A percentile compares a stretch with the other conserved stretches of the same genome.
Evolutionary conservation across 2,113 vertebrate genomes (phyloP).

Genomic region (Gallinago media): DNA sequence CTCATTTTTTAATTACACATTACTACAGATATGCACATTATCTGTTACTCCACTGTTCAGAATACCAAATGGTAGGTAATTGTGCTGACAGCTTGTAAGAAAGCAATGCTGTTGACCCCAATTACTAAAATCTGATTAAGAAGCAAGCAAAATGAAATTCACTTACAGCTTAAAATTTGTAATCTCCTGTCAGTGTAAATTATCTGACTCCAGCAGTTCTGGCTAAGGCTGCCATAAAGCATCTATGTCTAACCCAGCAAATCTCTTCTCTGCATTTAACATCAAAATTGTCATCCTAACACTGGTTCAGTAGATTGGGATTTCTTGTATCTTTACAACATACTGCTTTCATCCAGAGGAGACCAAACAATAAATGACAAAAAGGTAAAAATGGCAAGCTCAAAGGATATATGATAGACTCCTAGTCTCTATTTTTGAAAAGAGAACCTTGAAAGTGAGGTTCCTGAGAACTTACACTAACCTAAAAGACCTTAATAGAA

Average conservation of each 20-base stretch:
- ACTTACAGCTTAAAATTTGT: neutral
- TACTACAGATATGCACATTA: neutral
- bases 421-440: neutral
- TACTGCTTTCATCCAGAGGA: neutral
- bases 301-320: neutral
- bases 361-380: neutral
- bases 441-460: neutral
- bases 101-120: neutral
- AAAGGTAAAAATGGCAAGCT: neutral
- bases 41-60: neutral
- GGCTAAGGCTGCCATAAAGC: neutral
- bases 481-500: neutral
- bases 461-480: neutral
- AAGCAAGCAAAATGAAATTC: neutral
- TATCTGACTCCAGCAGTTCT: neutral
- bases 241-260: neutral
- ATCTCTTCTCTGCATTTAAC: neutral
- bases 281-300: neutral
- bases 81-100: neutral
- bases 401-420: neutral
- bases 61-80: neutral
- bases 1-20: neutral
- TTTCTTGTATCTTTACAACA: neutral
- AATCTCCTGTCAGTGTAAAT: neutral
- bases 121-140: neutral